These are phyloP conservation scores for Nephrocerus scutellatus DNA, from an alignment of 2,888 invertebrate genomes.

Conservation along the genomic window DNA sequence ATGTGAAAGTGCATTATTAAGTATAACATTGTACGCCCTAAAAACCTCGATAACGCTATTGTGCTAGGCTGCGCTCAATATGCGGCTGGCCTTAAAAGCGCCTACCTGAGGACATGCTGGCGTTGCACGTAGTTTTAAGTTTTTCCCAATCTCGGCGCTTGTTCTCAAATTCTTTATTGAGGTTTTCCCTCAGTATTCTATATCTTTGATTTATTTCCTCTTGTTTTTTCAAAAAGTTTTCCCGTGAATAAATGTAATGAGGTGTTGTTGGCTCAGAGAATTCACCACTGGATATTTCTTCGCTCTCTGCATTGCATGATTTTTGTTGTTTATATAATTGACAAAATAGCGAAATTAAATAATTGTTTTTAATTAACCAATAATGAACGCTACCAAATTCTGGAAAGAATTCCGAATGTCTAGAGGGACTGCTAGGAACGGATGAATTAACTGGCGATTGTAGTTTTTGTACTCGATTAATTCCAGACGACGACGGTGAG, in stretches of 20 bases:
- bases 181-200: slow-evolving; percentile 61
- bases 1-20: too few species aligned
- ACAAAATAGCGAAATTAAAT: background rate
- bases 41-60: too few species aligned
- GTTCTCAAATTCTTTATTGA: slow-evolving; percentile 68
- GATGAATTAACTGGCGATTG: slow-evolving; percentile 49
- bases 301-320: slow-evolving; percentile 44
- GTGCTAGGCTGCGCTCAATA: too few species aligned
- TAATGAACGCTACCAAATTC: slow-evolving; percentile 62
- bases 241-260: slow-evolving; percentile 32
- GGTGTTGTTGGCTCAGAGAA: slow-evolving; percentile 49
- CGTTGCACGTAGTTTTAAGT: slow-evolving; percentile 26
- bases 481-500: slow-evolving; percentile 50
- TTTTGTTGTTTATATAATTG: too few species aligned
- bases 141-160: slow-evolving; percentile 61
- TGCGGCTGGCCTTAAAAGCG: too few species aligned
- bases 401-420: slow-evolving; percentile 60
- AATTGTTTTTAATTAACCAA: slow-evolving; percentile 31
- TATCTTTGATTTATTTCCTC: slow-evolving; percentile 68
- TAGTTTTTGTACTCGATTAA: too few species aligned
- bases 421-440: slow-evolving; percentile 63
- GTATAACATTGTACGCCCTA: too few species aligned
- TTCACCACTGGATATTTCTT: slow-evolving; percentile 49
- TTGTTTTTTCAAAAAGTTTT: slow-evolving; percentile 43
- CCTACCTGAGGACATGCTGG: too few species aligned